A percentile compares a stretch with the other conserved stretches of the same genome.
These are phyloP conservation scores for Pyrrhopygopsis socrates DNA, from an alignment of 2,888 invertebrate genomes.

Conservation along the genomic window DNA sequence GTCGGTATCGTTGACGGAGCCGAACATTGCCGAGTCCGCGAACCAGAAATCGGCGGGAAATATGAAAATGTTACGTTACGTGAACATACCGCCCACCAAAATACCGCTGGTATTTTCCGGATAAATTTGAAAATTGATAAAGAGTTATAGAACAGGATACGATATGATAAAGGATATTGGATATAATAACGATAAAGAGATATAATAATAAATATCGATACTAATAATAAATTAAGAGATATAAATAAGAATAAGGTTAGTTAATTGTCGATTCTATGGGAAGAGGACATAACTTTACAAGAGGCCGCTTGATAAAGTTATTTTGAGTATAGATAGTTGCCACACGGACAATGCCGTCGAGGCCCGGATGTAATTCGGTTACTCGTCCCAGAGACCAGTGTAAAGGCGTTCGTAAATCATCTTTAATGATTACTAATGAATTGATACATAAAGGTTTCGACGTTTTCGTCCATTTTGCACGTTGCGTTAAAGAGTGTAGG, in stretches of 20 bases:
- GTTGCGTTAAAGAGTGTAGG: constrained; percentile 50
- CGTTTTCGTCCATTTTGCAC: constrained; percentile 61
- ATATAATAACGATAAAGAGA: too few relatives aligned
- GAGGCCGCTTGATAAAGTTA: constrained; percentile 13
- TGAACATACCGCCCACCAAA: constrained; percentile 12
- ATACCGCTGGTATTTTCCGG: constrained; percentile 4
- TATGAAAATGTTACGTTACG: too few relatives aligned
- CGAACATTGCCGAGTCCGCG: too few relatives aligned
- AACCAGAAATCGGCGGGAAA: too few relatives aligned
- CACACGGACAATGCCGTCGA: constrained; percentile 33
- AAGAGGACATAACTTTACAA: constrained; percentile 39
- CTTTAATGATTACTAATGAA: constrained; percentile 43
- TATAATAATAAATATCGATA: too few relatives aligned
- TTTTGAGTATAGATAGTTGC: constrained; percentile 20
- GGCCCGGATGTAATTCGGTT: constrained; percentile 26
- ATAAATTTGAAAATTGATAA: background rate
- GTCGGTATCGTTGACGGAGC: too few relatives aligned
- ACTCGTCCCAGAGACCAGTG: constrained; percentile 25
- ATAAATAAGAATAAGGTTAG: background rate
- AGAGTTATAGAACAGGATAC: too few relatives aligned
- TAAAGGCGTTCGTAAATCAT: background rate
- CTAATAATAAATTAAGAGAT: too few relatives aligned
- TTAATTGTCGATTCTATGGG: constrained; percentile 8
- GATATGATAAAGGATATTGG: too few relatives aligned
- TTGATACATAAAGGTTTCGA: constrained; percentile 36